These are phyloP conservation scores for Tapirus indicus DNA, from an alignment of 2,797 vertebrate genomes.

Conservation along the genomic window DNA sequence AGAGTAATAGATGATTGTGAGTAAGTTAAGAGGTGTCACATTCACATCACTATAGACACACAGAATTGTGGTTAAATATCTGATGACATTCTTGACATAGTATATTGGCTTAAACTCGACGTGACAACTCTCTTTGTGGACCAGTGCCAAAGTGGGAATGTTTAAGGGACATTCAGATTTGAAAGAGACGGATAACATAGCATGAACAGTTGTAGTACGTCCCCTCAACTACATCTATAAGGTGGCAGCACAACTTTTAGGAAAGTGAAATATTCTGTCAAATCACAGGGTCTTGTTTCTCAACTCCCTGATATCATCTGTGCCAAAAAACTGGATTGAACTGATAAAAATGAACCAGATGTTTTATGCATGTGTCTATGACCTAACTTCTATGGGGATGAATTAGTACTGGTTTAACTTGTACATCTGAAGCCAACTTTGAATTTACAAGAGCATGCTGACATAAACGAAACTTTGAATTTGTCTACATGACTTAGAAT, in stretches of 20 bases:
- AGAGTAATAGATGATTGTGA: conserved; percentile 75
- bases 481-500: neutral
- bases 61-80: conserved; percentile 54
- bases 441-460: neutral
- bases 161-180: conserved; percentile 1
- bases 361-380: neutral
- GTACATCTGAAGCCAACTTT: neutral
- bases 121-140: neutral
- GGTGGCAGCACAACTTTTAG: neutral
- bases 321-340: neutral
- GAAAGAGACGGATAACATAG: neutral
- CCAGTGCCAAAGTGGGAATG: neutral
- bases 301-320: neutral
- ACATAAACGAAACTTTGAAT: conserved; percentile 26
- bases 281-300: neutral
- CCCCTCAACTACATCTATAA: neutral
- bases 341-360: neutral
- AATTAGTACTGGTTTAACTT: neutral
- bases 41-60: conserved; percentile 28
- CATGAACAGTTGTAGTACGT: neutral
- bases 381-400: neutral
- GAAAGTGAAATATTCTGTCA: conserved; percentile 35
- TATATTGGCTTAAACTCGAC: neutral
- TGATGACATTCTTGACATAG: conserved; percentile 55
- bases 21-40: conserved; percentile 71